Percentiles rank a stretch among this genome's conserved stretches.
Conservation (phyloP, 2,888 invertebrate species). For the Habrosyne pyritoides region DNA sequence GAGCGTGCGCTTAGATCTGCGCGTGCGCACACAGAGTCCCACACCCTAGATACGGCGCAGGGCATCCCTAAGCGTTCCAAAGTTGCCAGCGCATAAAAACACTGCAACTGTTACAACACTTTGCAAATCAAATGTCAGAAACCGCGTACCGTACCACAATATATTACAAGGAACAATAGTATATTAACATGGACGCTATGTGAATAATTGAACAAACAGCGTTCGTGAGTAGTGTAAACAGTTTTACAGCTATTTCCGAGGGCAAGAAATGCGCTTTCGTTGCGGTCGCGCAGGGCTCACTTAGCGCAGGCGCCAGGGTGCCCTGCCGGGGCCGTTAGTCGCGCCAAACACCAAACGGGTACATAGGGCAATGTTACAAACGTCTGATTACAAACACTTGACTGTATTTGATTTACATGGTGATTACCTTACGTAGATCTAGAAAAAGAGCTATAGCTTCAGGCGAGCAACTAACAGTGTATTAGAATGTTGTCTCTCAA, state of each 20-base stretch:
- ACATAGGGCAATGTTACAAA: slow-evolving; percentile 9
- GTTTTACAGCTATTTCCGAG: slow-evolving; percentile 38
- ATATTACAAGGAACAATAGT: slow-evolving; percentile 27
- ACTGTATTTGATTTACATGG: neutral
- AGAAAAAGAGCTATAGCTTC: neutral
- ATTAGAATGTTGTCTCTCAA: no score
- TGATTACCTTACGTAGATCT: neutral
- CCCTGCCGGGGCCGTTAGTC: slow-evolving; percentile 7
- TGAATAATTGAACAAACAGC: slow-evolving; percentile 32
- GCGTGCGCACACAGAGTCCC: slow-evolving; percentile 7
- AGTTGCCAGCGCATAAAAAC: neutral
- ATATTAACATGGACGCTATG: slow-evolving; percentile 25
- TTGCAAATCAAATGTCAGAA: slow-evolving; percentile 5
- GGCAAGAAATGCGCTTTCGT: slow-evolving; percentile 46
- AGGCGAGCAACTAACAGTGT: neutral
- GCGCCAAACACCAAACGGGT: neutral
- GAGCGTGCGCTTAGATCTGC: slow-evolving; percentile 12
- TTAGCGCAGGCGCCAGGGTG: slow-evolving; percentile 42
- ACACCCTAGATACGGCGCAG: neutral
- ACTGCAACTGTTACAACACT: neutral
- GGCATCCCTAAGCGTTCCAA: neutral
- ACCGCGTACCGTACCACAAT: slow-evolving; percentile 14
- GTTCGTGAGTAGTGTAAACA: slow-evolving; percentile 27
- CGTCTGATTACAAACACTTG: slow-evolving; percentile 6
- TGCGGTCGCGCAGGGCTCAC: slow-evolving; percentile 37